These are phyloP conservation scores for Oophaga sylvatica DNA, from an alignment of 2,797 vertebrate species.

Conservation along the genomic window DNA sequence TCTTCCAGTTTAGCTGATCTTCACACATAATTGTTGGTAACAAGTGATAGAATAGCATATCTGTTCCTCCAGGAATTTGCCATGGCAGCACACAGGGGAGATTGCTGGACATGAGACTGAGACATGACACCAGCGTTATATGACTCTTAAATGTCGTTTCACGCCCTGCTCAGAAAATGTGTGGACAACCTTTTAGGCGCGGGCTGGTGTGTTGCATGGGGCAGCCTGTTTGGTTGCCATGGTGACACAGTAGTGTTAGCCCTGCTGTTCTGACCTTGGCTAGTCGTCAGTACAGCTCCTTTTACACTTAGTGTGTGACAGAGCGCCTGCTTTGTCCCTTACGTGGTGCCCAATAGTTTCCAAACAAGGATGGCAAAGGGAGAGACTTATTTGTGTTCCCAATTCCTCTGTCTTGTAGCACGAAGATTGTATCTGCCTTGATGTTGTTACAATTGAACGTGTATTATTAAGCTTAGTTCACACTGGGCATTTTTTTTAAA, in stretches of 20 bases:
- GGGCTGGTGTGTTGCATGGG: slow-evolving; percentile 39
- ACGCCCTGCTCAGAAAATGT: slow-evolving; percentile 33
- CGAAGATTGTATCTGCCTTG: background rate
- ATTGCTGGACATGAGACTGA: slow-evolving; percentile 40
- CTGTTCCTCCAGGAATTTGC: slow-evolving; percentile 40
- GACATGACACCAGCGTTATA: slow-evolving; percentile 51
- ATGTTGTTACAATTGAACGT: background rate
- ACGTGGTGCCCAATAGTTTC: background rate
- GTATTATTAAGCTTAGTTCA: background rate
- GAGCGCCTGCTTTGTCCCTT: slow-evolving; percentile 6
- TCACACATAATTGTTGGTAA: slow-evolving; percentile 44
- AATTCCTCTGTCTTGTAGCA: background rate
- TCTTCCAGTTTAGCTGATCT: slow-evolving; percentile 23
- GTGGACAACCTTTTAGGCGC: slow-evolving; percentile 53
- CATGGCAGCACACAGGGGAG: slow-evolving; percentile 47
- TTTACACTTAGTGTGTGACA: slow-evolving; percentile 29
- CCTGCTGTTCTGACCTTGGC: slow-evolving; percentile 71
- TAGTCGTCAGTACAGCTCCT: slow-evolving; percentile 72
- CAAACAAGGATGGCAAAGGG: background rate
- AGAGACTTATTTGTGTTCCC: background rate
- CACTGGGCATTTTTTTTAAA: too few species aligned
- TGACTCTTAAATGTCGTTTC: slow-evolving; percentile 50
- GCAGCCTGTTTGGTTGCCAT: slow-evolving; percentile 70
- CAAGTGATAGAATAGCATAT: slow-evolving; percentile 27
- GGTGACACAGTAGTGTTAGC: slow-evolving; percentile 69